Conservation (phyloP, 2,888 invertebrate species). For the Lasioglossum marginatum region DNA sequence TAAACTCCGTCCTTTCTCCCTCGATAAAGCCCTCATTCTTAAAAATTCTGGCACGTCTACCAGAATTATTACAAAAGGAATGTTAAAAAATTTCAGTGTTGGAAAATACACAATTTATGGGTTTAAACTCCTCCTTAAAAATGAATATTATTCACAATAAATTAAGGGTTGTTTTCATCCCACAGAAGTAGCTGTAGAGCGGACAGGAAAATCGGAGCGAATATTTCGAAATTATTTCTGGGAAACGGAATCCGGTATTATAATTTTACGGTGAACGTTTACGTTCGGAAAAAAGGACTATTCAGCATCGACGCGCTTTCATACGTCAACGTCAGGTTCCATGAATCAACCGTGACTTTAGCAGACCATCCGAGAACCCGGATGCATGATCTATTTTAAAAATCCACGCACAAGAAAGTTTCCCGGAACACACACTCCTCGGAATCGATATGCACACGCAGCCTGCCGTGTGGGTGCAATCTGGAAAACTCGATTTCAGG, state of each 20-base stretch:
- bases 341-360: background rate
- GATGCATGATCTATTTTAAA: background rate
- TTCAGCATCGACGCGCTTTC: background rate
- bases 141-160: too few species aligned
- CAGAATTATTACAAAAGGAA: background rate
- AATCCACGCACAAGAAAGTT: background rate
- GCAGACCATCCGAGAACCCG: background rate
- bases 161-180: background rate
- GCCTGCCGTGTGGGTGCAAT: background rate
- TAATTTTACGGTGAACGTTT: background rate
- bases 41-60: background rate
- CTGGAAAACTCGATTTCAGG: background rate
- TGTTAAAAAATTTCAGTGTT: too few species aligned
- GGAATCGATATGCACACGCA: slow-evolving; percentile 20
- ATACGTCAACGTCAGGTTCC: background rate
- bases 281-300: background rate
- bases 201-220: background rate
- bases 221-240: background rate
- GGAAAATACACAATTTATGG: too few species aligned
- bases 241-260: background rate
- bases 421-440: background rate
- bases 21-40: background rate
- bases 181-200: background rate
- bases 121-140: too few species aligned
- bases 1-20: background rate